Base-by-base conservation (phyloP, 2,113 vertebrate species). In the Brachyhypopomus gauderio region DNA sequence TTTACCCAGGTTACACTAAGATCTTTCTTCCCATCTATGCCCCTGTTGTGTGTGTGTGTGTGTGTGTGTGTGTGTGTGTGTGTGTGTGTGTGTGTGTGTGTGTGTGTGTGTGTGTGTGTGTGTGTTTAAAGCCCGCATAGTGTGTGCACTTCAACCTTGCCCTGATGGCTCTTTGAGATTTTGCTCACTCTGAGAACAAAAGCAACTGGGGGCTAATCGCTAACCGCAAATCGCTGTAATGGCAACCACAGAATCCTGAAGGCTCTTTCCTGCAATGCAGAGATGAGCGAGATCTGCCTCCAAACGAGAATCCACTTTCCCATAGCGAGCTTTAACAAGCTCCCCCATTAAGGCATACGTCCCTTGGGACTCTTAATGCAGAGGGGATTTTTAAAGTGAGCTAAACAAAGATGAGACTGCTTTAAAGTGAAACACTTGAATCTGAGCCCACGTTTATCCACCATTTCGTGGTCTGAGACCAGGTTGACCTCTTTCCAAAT, bases 81-180 rank as follows among this genome's bases (percentile, higher is more conserved):
- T 73, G 25, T 9, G 62, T 64, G 62, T n/a, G 19, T n/a, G 2
- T 66, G 71, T 73, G 25, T 9, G 62, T 64, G 62, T n/a, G 19
- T n/a, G 2, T 52, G 12, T 52, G 12, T 19, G 58, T 22, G 58
- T 60, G 45, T 58, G 25, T 9, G 62, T 64, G 62, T n/a, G 19
- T n/a, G 2, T 66, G 71, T 73, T 55, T 48, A 45, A 22, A 11
- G 11, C 19, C 19, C 8, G 25, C 63, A 66, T 66, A 30, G 30
- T 56, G 45, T 27, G 63, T 27, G 45, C 41, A 27, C 14, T 69
- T 69, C 5, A 3, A 69, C 2, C 12, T 3, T 41, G 12, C 5
- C 64, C 12, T 41, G 75, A 86, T 80, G 75, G 25, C 55, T 73
- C 73, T 22, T 75, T 11, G 22, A 72, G 80, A 81, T 86, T 81